phyloP scores from a whole-genome alignment of 2,888 invertebrate genomes.

The Xylota segnis region DNA sequence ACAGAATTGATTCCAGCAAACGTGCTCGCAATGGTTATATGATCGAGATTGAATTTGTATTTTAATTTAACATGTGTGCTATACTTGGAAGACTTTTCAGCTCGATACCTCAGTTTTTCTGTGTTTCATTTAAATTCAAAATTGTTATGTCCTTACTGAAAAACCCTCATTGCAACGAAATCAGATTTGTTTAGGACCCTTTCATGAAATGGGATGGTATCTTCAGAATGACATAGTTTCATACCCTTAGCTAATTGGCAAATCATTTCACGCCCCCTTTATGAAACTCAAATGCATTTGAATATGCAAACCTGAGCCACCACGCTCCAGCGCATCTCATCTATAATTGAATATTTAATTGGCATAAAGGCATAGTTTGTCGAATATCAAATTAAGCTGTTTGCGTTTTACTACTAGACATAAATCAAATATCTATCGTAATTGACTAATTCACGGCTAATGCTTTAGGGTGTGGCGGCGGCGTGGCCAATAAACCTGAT shows the following conservation, averaged over 20 bases:
- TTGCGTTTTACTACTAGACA: constrained; percentile 9
- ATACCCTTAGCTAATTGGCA: not conserved
- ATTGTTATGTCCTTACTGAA: no score
- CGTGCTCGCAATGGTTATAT: no score
- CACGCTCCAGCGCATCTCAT: constrained; percentile 23
- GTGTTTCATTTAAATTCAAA: no score
- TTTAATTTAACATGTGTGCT: no score
- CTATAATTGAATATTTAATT: constrained; percentile 16
- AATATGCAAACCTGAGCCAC: constrained; percentile 5
- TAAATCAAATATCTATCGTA: constrained; percentile 9
- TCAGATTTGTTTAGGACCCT: no score
- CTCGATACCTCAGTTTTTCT: no score
- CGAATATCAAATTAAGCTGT: constrained; percentile 27
- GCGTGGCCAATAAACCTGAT: constrained; percentile 3
- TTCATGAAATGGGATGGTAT: no score
- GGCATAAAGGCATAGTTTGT: not conserved
- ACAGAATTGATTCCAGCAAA: no score
- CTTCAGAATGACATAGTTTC: no score
- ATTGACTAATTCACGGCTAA: not conserved
- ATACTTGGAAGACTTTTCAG: no score
- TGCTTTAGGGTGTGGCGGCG: constrained; percentile 3
- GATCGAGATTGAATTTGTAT: no score
- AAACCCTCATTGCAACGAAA: no score
- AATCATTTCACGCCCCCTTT: not conserved
- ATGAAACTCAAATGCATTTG: not conserved